Conservation (phyloP, 1,140 invertebrate species). For the Solenopsis invicta region DNA sequence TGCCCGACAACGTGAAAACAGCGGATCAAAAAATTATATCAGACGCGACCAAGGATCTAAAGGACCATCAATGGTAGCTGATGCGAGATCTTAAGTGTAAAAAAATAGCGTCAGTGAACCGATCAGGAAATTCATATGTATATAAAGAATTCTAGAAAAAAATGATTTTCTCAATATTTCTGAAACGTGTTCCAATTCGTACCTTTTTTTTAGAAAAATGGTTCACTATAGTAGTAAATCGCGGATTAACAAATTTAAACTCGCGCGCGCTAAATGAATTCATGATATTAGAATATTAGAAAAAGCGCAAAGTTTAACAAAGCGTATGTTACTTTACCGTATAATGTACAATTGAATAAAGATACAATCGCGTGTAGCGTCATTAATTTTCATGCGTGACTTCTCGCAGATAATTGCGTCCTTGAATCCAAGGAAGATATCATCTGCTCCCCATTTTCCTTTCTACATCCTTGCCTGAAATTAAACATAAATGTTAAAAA, state of each 20-base stretch:
- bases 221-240: too few species aligned
- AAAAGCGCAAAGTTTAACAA: neutral
- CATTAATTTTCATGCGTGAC: neutral
- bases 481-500: neutral
- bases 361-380: neutral
- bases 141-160: too few species aligned
- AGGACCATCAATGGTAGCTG: neutral
- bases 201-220: too few species aligned
- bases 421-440: neutral
- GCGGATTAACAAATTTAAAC: too few species aligned
- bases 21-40: neutral
- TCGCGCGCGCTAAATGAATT: too few species aligned
- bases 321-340: neutral
- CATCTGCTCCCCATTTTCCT: neutral
- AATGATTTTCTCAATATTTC: too few species aligned
- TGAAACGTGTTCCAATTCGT: too few species aligned
- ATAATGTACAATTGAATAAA: constrained; percentile 18
- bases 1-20: neutral
- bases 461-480: neutral
- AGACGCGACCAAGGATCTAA: neutral
- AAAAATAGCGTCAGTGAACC: neutral
- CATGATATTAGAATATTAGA: too few species aligned
- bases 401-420: neutral
- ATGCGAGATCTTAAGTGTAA: neutral
- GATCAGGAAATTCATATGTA: neutral